Evolutionary conservation across 2,888 invertebrate genomes (phyloP), one percentile per base, ranked within the genome.

Genomic region (Drosophila maculinotata): DNA sequence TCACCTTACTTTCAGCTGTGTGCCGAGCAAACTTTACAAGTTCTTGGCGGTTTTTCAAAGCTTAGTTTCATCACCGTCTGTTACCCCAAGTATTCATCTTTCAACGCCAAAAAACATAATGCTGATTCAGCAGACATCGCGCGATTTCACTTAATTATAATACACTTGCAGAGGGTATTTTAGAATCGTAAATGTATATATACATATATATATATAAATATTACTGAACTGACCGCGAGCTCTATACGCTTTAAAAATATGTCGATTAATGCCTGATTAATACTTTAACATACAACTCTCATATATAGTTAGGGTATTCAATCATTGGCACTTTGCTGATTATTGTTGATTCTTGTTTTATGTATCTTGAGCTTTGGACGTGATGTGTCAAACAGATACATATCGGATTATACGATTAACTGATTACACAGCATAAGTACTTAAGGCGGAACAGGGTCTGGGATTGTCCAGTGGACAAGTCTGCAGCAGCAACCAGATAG

Each of bases 361-460:
- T 8, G 17, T 36, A 17, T 51, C 25, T 6, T n/a, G 15, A 5
- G 33, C 9, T 15, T 12, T 7, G 20, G 10, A 60, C 52, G 69
- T 56, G 57, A 35, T 58, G 60, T 62, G 48, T 12, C 12, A 8
- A 52, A 44, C 23, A 33, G 62, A 42, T 58, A 68, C 58, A 69
- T 57, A 71, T 79, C 70, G 33, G 57, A 73, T 67, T 56, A 60
- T 26, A 9, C 10, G 36, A 60, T 45, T 35, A 73, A 67, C 15
- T 59, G 72, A 66, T 66, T 80, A 48, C 54, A 47, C 58, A 59
- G 71, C 39, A 64, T 5, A 60, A 56, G 10, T 10, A 20, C 7
- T 56, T 39, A 23, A 35, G 20, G 23, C n/a, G 33, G 38, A 38
- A 38, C n/a, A 15, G 17, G 15, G 15, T 10, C 7, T 15, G 36